A percentile compares a stretch with the other conserved stretches of the same genome.
Evolutionary conservation across 2,888 invertebrate genomes (phyloP).

Genomic region (Automeris io): DNA sequence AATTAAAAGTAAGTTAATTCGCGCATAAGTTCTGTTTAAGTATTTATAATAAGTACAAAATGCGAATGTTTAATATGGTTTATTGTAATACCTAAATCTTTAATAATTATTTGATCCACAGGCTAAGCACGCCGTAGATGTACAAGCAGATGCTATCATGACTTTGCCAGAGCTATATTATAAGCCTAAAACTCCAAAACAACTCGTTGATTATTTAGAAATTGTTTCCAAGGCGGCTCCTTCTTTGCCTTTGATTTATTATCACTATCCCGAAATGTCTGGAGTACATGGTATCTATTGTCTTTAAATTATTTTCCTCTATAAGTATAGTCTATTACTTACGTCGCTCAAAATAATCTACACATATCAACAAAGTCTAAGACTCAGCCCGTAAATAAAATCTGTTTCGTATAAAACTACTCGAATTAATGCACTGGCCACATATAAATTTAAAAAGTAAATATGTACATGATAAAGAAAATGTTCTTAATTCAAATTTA

Average conservation of each 20-base stretch:
- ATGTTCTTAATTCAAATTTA: not conserved
- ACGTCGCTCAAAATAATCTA: no score
- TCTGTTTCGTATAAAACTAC: no score
- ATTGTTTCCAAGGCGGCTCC: constrained; percentile 80
- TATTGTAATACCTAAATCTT: no score
- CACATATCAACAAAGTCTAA: no score
- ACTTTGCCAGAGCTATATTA: constrained; percentile 84
- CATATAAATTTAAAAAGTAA: no score
- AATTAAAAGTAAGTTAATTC: no score
- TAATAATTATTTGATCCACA: no score
- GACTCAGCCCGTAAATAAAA: no score
- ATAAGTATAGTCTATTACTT: no score
- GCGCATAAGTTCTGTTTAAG: no score
- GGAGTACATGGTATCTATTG: constrained; percentile 26
- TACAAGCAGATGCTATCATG: constrained; percentile 62
- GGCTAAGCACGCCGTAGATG: constrained; percentile 79
- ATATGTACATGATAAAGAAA: no score
- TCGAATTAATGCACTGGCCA: no score
- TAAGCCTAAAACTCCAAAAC: constrained; percentile 75
- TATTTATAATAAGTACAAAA: not conserved
- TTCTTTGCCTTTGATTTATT: constrained; percentile 84
- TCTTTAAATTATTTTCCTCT: constrained; percentile 21
- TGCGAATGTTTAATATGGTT: not conserved
- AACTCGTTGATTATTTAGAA: constrained; percentile 79
- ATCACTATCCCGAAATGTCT: constrained; percentile 52